phyloP scores from a whole-genome alignment of 2,113 vertebrate genomes.

The Potamarius usumacintae region DNA sequence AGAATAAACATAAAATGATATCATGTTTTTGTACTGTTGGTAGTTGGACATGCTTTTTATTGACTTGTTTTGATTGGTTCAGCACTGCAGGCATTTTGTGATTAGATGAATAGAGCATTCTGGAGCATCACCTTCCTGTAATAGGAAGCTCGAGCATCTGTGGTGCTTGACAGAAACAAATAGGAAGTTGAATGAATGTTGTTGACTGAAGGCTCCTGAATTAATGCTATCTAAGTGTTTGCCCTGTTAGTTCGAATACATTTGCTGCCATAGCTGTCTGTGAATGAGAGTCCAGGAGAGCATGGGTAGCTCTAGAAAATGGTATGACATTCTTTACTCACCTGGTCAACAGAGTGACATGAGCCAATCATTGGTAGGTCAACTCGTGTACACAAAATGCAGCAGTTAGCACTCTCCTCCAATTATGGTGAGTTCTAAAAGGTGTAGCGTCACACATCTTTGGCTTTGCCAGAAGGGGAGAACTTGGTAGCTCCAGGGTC shows the following conservation, averaged over 20 bases:
- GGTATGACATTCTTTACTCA: not conserved
- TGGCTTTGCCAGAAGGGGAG: not conserved
- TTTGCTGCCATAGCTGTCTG: not conserved
- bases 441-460: not conserved
- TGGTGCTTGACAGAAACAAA: conserved; percentile 30
- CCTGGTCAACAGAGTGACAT: not conserved
- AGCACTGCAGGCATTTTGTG: conserved; percentile 9
- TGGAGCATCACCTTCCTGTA: not conserved
- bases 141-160: not conserved
- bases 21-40: not conserved
- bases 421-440: not conserved
- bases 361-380: no score
- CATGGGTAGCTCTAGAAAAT: not conserved
- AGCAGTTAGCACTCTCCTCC: not conserved
- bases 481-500: not conserved
- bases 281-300: not conserved
- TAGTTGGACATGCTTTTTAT: conserved; percentile 27
- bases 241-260: not conserved
- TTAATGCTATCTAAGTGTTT: conserved; percentile 15
- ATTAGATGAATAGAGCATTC: not conserved
- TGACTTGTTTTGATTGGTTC: not conserved
- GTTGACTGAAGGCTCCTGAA: conserved; percentile 5
- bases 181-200: conserved; percentile 57
- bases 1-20: not conserved
- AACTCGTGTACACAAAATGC: not conserved